Conservation (phyloP, 2,888 invertebrate species). For the Argyresthia albistria region DNA sequence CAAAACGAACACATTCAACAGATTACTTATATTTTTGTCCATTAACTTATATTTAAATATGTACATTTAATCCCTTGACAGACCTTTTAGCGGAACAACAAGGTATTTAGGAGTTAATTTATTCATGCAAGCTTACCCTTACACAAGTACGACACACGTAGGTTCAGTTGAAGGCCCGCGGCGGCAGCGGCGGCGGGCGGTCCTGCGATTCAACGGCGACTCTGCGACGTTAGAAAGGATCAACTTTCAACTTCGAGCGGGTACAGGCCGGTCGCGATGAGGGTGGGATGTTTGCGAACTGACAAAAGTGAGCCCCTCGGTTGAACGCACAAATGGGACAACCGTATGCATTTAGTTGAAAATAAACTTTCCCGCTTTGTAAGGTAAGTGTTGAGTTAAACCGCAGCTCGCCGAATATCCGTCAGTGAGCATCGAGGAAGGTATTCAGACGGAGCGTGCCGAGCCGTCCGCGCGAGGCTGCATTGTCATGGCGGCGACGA, state of each 20-base stretch:
- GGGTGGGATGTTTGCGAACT: constrained; percentile 34
- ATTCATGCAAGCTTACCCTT: no score
- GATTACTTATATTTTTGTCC: no score
- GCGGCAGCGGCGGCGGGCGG: no score
- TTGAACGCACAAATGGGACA: constrained; percentile 37
- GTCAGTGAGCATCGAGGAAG: constrained; percentile 26
- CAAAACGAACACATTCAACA: background rate
- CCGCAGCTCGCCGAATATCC: constrained; percentile 49
- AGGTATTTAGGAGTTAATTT: no score
- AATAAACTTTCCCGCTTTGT: constrained; percentile 55
- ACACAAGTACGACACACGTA: no score
- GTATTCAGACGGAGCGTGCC: constrained; percentile 33
- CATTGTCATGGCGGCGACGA: no score
- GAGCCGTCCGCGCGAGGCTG: constrained; percentile 19
- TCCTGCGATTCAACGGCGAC: no score
- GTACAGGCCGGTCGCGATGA: background rate
- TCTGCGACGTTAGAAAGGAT: background rate
- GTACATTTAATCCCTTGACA: background rate
- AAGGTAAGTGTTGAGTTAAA: constrained; percentile 50
- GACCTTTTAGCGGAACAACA: no score
- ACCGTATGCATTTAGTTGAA: constrained; percentile 55
- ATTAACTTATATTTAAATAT: background rate
- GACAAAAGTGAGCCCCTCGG: constrained; percentile 41
- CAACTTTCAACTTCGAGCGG: background rate
- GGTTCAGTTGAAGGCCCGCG: no score